Conservation (phyloP, 1,140 invertebrate genomes). For the Mamestra configurata region DNA sequence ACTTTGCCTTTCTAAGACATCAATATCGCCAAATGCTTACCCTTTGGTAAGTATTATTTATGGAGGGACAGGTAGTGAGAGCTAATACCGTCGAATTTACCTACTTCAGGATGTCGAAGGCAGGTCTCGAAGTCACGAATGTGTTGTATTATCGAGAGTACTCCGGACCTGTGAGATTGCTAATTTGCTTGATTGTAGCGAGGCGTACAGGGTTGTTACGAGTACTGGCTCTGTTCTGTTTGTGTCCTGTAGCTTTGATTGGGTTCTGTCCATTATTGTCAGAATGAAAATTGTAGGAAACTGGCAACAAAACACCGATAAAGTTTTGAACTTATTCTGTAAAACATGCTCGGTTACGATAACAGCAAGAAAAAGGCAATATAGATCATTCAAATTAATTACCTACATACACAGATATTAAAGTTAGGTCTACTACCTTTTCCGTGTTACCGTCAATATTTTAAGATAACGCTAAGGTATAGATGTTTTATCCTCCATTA, state of each 20-base stretch:
- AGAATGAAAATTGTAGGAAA: no score
- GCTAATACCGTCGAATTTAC: background rate
- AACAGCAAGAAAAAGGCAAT: background rate
- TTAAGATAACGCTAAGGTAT: constrained; percentile 38
- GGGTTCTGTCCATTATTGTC: no score
- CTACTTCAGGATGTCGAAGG: background rate
- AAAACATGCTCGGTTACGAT: background rate
- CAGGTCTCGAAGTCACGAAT: background rate
- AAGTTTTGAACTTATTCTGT: background rate
- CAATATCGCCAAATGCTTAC: background rate
- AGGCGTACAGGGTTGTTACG: background rate
- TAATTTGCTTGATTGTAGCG: background rate
- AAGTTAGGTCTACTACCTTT: background rate
- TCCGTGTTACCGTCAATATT: constrained; percentile 32
- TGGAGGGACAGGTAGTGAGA: no score
- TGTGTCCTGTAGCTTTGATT: background rate
- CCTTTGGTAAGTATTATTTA: no score
- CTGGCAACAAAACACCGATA: no score
- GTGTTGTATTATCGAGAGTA: background rate
- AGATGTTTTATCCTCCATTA: constrained; percentile 43
- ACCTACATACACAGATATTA: background rate
- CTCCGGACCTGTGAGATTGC: background rate
- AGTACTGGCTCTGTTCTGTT: background rate
- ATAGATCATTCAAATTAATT: constrained; percentile 24
- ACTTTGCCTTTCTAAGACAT: background rate